phyloP scores from a whole-genome alignment of 2,888 invertebrate genomes.

The Hypercompe scribonia region DNA sequence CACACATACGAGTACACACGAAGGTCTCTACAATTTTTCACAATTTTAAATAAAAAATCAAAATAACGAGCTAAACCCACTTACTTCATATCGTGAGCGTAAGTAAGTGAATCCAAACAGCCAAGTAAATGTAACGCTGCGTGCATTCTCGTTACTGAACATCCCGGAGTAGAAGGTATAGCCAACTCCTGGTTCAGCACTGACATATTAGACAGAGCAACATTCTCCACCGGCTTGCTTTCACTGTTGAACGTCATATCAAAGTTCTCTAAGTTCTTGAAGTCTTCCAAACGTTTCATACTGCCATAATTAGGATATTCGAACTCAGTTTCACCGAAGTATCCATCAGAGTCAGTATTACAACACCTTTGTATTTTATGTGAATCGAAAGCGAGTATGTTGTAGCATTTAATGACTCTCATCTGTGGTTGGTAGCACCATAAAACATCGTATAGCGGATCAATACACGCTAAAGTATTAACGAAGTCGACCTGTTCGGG shows the following conservation, averaged over 20 bases:
- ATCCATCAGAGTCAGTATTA: slow-evolving; percentile 65
- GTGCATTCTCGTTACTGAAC: slow-evolving; percentile 92
- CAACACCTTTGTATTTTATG: slow-evolving; percentile 78
- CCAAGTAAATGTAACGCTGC: slow-evolving; percentile 96
- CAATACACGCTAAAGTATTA: slow-evolving; percentile 93
- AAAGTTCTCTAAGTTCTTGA: slow-evolving; percentile 73
- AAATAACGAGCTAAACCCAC: slow-evolving; percentile 28
- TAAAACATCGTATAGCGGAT: slow-evolving; percentile 96
- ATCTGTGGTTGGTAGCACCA: slow-evolving; percentile 94
- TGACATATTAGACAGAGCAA: slow-evolving; percentile 82
- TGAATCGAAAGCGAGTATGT: slow-evolving; percentile 93
- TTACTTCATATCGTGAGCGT: slow-evolving; percentile 91
- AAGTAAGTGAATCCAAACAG: slow-evolving; percentile 95
- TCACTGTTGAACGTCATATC: slow-evolving; percentile 69
- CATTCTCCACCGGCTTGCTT: slow-evolving; percentile 64
- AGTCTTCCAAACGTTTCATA: slow-evolving; percentile 78
- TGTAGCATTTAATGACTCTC: slow-evolving; percentile 91
- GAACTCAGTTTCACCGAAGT: slow-evolving; percentile 60
- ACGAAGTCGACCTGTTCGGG: slow-evolving; percentile 94
- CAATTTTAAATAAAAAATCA: background rate
- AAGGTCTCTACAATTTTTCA: background rate
- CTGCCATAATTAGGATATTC: slow-evolving; percentile 79
- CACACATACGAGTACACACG: background rate
- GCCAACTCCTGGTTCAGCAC: slow-evolving; percentile 94
- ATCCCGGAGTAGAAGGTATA: slow-evolving; percentile 90